Evolutionary conservation across 1,140 invertebrate species (phyloP), one percentile per base, ranked within the genome.

Genomic region (Planococcus citri): DNA sequence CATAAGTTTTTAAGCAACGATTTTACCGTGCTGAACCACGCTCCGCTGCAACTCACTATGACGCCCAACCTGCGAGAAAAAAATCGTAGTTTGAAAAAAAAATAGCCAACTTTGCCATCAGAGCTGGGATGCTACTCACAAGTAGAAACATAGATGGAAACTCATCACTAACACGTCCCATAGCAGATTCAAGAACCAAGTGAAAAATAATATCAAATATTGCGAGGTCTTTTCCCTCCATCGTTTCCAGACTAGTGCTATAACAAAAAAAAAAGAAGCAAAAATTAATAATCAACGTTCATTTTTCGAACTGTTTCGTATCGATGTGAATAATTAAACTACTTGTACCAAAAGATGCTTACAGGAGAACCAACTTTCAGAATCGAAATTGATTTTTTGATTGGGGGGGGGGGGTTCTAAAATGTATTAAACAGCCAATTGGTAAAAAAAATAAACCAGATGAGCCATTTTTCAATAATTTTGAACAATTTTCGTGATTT

Each of bases 91-190:
- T 4, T 58, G 6, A 8, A 6, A 8, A 22, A 17, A 22, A 6
- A 58, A 58, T 17, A 8, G 21, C 3, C 29, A 58, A 8, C 6
- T 58, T 4, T 58, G 21, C 6, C 17, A 58, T 20, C 3, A 58
- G 17, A 20, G 17, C 4, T 41, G 8, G 14, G 12, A 20, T 33
- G 14, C 58, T 38, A 86, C 86, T 87, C 81, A 89, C 87, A 88
- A 79, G 75, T 91, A 88, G 76, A 86, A 83, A 25, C 86, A 82
- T 71, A 91, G 81, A 78, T 89, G 88, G 51, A 84, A 81, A 74
- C 88, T 90, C 80, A 91, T 85, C 64, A 84, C 84, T 69, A 86
- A 83, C 71, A 91, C 87, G 77, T 91, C 89, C 70, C 85, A 89
- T 8, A 92, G 83, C 68, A 92, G 78, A 79, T 89, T 85, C 60